These are phyloP conservation scores for Megalops atlanticus DNA, from an alignment of 2,113 vertebrate species.

Conservation along the genomic window DNA sequence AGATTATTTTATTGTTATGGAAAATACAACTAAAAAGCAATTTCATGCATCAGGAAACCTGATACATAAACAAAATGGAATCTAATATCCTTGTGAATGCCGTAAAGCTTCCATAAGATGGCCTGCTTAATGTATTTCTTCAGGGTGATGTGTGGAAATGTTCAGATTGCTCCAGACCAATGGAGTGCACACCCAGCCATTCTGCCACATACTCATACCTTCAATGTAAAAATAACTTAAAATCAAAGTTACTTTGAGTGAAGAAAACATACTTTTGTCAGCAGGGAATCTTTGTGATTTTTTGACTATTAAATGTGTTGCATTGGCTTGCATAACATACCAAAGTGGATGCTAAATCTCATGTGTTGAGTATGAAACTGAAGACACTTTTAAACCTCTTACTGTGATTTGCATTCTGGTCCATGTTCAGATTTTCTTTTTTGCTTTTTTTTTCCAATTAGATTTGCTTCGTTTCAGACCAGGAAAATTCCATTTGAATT, in stretches of 20 bases:
- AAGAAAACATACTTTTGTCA: background rate
- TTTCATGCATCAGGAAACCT: conserved; percentile 60
- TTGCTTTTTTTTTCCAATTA: background rate
- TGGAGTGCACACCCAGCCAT: conserved; percentile 19
- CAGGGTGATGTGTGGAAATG: conserved; percentile 35
- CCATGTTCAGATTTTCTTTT: too few relatives aligned
- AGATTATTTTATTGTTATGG: conserved; percentile 42
- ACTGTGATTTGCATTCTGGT: too few relatives aligned
- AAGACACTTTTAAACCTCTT: background rate
- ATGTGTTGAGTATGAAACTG: background rate
- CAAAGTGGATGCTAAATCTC: too few relatives aligned
- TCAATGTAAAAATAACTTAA: conserved; percentile 36
- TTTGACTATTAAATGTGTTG: too few relatives aligned
- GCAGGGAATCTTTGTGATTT: too few relatives aligned
- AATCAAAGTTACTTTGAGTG: conserved; percentile 23
- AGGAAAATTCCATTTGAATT: too few relatives aligned
- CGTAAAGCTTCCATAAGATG: conserved; percentile 50
- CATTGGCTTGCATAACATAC: too few relatives aligned
- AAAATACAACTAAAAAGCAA: conserved; percentile 51
- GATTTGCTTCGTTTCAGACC: background rate
- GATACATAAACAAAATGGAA: conserved; percentile 61
- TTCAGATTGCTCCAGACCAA: conserved; percentile 24
- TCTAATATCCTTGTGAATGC: conserved; percentile 48
- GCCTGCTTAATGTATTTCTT: conserved; percentile 54
- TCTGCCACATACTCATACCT: conserved; percentile 13